Evolutionary conservation across 2,113 vertebrate genomes (phyloP), one percentile per base, ranked within the genome.

Genomic region (Lanius collurio): DNA sequence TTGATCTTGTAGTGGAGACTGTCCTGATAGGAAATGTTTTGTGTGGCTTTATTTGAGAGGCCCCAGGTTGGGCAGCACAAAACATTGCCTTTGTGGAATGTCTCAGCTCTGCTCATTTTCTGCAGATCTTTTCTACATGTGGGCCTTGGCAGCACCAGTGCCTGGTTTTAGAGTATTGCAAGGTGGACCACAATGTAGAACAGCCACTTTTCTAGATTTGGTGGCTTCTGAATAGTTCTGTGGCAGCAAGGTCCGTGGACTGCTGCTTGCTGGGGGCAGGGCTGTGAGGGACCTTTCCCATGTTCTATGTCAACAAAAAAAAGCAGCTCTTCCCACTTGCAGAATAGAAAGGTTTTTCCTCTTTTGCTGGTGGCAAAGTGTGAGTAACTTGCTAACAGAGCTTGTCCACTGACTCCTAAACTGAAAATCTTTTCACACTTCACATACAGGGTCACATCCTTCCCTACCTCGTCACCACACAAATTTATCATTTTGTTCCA

Each of bases 361-460:
- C 44, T 76, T 85, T 68, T 60, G 37, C 10, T 69, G 30, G 12
- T 60, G 17, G n/a, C 27, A 42, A 81, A 89, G 8, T 37, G 7
- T 35, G 11, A 73, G 35, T 65, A 85, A 68, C 24, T 33, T 71
- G 39, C 15, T 76, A 76, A 47, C 13, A 59, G 11, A 28, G 11
- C n/a, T 80, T 88, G 13, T 60, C 49, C 70, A 42, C 46, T 19
- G 17, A 37, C 27, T 88, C 30, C 13, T 33, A 50, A 70, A 46
- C 23, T 50, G 70, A 87, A 85, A 70, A 60, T 3, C 17, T 44
- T 65, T 87, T 49, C 55, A 50, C 37, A 37, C 9, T 41, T 62
- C 55, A 62, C 28, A 47, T 1, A 1, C 42, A 68, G 6, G 37
- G 30, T 42, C 30, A 12, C 0, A 0, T 64, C 67, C 37, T 64